These are phyloP conservation scores for Lepidostoma basale DNA, from an alignment of 1,140 invertebrate genomes.

Conservation along the genomic window DNA sequence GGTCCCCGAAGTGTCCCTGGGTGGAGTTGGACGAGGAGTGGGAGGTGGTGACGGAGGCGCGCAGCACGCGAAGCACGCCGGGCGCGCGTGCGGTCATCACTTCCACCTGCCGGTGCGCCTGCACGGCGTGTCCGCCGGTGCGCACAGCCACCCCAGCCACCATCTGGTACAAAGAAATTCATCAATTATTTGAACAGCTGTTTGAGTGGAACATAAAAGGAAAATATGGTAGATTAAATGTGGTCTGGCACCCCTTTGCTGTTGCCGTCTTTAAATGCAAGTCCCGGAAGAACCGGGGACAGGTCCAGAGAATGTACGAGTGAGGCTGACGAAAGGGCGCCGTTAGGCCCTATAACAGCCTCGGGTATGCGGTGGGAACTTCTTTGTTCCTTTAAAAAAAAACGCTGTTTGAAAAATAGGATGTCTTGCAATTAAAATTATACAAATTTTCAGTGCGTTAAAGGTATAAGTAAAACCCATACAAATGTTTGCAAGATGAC, in stretches of 20 bases:
- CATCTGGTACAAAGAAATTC: slow-evolving; percentile 46
- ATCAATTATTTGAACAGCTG: slow-evolving; percentile 1
- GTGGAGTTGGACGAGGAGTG: slow-evolving; percentile 54
- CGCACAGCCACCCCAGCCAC: slow-evolving; percentile 54
- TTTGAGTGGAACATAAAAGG: too few species aligned
- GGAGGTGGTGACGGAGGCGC: slow-evolving; percentile 56
- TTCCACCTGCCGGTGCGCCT: slow-evolving; percentile 50
- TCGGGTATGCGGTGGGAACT: too few species aligned
- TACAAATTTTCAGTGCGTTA: slow-evolving; percentile 11
- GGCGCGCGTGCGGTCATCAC: slow-evolving; percentile 56
- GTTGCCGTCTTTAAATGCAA: too few species aligned
- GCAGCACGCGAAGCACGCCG: slow-evolving; percentile 52
- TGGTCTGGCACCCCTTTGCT: too few species aligned
- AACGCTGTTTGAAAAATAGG: slow-evolving; percentile 56
- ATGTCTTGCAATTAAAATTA: slow-evolving; percentile 29
- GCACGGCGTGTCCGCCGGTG: slow-evolving; percentile 50
- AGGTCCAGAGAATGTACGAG: too few species aligned
- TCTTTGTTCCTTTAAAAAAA: too few species aligned
- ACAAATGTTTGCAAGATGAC: slow-evolving; percentile 10
- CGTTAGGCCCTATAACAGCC: too few species aligned
- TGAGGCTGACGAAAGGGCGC: too few species aligned
- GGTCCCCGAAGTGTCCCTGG: slow-evolving; percentile 37
- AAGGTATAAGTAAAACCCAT: slow-evolving; percentile 12
- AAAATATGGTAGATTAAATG: too few species aligned
- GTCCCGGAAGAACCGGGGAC: too few species aligned